Evolutionary conservation across 2,888 invertebrate genomes (phyloP), one percentile per base, ranked within the genome.

Genomic region (Pandemis heparana): DNA sequence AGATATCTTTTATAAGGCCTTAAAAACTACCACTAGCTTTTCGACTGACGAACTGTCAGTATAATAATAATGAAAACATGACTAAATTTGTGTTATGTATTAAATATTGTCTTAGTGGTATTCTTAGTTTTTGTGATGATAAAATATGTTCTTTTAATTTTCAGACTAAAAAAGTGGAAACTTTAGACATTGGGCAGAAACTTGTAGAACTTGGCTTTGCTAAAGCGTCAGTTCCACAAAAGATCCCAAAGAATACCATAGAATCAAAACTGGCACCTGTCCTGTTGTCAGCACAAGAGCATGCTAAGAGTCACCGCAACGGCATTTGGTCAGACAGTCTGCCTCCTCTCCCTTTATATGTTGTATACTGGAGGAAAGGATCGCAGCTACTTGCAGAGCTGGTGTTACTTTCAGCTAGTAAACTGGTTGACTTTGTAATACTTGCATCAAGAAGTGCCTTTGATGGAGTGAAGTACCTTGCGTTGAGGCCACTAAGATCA

Each of bases 171-270:
- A 81, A 86, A 74, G 83, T 86, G 64, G 92, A 94, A 80, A 91
- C 87, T 7, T 77, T 95, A 75, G 92, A 94, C 76, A 80, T 95
- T 79, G 94, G 92, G 48, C 88, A 93, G 79, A 92, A 90, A 77
- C 82, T 95, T 48, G 91, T 95, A 16, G 94, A 94, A 79, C 89
- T 95, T 74, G 95, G 95, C 23, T 94, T 91, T 82, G 95, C 94
- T 18, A 91, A 88, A 79, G 90, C 88, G 12, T 89, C 87, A 72
- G 85, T 92, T 1, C 93, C 90, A 16, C 76, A 75, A 77, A 81
- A 80, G 53, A 83, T 94, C 9, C 81, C 87, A 79, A 92, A 92
- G 77, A 89, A 93, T 71, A 89, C 89, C 14, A 81, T 92, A 41
- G 92, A 92, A 78, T 89, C 91, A 75, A 84, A 90, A 82, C 77